These are phyloP conservation scores for Acarapis woodi DNA, from an alignment of 1,140 invertebrate genomes.

Conservation along the genomic window DNA sequence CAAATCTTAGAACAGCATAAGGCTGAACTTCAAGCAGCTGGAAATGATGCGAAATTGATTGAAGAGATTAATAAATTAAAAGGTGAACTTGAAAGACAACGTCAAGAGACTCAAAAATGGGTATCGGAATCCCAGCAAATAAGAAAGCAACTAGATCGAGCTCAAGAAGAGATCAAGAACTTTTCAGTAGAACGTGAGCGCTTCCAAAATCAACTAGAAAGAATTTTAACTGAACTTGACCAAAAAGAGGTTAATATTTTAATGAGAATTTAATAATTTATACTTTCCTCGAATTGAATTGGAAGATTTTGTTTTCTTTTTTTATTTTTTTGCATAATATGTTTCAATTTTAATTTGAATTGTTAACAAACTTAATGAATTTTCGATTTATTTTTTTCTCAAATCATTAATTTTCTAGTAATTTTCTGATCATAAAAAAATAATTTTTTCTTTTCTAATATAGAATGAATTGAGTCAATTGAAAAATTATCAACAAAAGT, in stretches of 20 bases:
- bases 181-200: slow-evolving; percentile 48
- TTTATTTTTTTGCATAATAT: slow-evolving; percentile 4
- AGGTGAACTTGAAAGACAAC: slow-evolving; percentile 31
- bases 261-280: too few relatives aligned
- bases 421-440: slow-evolving; percentile 6
- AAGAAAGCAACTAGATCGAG: slow-evolving; percentile 39
- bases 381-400: neutral
- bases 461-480: too few relatives aligned
- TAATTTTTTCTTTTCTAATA: too few relatives aligned
- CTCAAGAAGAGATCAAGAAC: slow-evolving; percentile 39
- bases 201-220: slow-evolving; percentile 62
- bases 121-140: slow-evolving; percentile 28
- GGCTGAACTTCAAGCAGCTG: slow-evolving; percentile 15
- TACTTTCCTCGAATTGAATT: neutral
- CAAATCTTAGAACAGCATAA: slow-evolving; percentile 21
- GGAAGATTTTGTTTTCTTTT: neutral
- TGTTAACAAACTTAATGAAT: slow-evolving; percentile 1
- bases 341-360: neutral
- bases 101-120: slow-evolving; percentile 12
- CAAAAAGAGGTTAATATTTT: slow-evolving; percentile 65
- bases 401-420: slow-evolving; percentile 2
- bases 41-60: slow-evolving; percentile 39
- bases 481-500: slow-evolving; percentile 3
- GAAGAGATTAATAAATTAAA: slow-evolving; percentile 35
- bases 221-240: slow-evolving; percentile 66